Percentiles rank a stretch among this genome's conserved stretches.
Conservation (phyloP, 2,113 vertebrate species). For the Pseudolaguvia tuberculata region DNA sequence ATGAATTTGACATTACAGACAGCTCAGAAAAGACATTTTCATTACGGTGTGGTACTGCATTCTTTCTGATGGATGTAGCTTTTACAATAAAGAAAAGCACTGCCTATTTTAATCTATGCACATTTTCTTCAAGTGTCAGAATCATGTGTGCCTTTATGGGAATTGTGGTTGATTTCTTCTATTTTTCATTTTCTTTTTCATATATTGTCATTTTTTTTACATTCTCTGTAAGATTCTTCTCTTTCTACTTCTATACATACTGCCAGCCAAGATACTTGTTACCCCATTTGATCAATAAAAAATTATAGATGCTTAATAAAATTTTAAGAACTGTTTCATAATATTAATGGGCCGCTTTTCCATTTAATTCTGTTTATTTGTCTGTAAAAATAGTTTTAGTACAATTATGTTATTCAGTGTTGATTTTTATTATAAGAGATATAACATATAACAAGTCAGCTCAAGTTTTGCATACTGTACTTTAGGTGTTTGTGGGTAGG, state of each 20-base stretch:
- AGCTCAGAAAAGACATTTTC: conserved; percentile 43
- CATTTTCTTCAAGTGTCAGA: not conserved
- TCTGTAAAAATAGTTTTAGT: not conserved
- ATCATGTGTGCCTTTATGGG: not conserved
- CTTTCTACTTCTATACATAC: not conserved
- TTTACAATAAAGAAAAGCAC: conserved; percentile 12
- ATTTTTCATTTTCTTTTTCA: not conserved
- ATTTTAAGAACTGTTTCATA: conserved; percentile 37
- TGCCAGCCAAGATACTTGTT: conserved; percentile 52
- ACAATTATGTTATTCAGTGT: not conserved
- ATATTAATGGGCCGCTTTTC: not conserved
- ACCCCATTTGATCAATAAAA: conserved; percentile 58
- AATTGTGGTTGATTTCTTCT: not conserved
- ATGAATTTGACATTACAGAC: conserved; percentile 23
- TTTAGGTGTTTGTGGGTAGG: not conserved
- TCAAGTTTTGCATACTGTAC: too few relatives aligned
- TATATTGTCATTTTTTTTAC: not conserved
- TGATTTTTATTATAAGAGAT: too few relatives aligned
- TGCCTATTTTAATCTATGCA: conserved; percentile 11
- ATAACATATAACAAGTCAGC: too few relatives aligned
- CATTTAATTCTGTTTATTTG: not conserved
- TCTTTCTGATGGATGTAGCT: conserved; percentile 54
- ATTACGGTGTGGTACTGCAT: conserved; percentile 55
- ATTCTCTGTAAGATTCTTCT: not conserved
- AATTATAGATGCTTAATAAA: conserved; percentile 69